Conservation (phyloP, 2,888 invertebrate genomes). For the Drosophila mercatorum region DNA sequence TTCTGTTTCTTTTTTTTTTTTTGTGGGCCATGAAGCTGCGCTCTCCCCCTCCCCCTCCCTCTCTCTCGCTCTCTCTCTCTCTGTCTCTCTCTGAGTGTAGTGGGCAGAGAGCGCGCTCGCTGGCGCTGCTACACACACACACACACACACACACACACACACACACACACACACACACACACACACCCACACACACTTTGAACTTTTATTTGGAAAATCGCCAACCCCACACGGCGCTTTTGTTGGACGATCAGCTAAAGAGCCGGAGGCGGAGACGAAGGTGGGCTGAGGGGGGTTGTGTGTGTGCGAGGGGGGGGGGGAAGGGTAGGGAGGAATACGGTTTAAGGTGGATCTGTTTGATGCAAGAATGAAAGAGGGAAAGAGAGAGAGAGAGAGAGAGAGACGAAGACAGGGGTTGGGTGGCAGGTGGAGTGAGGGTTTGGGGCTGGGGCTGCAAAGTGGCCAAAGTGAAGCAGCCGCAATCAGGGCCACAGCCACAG, state of each 20-base stretch:
- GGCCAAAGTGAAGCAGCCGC: slow-evolving; percentile 22
- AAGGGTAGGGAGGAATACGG: not conserved
- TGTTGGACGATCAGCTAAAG: slow-evolving; percentile 69
- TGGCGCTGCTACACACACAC: not conserved
- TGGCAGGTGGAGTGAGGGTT: not conserved
- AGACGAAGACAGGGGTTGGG: not conserved
- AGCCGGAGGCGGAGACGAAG: slow-evolving; percentile 4
- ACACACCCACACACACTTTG: slow-evolving; percentile 25
- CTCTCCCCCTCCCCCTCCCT: slow-evolving; percentile 53
- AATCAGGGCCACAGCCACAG: not conserved
- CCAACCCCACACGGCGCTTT: slow-evolving; percentile 74
- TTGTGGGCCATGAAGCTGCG: slow-evolving; percentile 62
- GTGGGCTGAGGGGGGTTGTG: too few species aligned
- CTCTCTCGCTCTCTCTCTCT: slow-evolving; percentile 36
- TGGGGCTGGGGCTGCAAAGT: not conserved
- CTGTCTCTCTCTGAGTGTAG: slow-evolving; percentile 35
- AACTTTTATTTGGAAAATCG: slow-evolving; percentile 73
- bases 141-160: slow-evolving; percentile 1
- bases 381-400: not conserved
- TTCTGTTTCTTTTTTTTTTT: slow-evolving; percentile 4
- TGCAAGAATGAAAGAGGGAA: not conserved
- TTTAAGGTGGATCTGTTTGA: slow-evolving; percentile 20
- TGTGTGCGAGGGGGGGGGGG: not conserved
- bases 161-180: slow-evolving; percentile 15
- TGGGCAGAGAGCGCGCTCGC: not conserved